phyloP scores from a whole-genome alignment of 2,797 vertebrate species.

The Eulemur albifrons region DNA sequence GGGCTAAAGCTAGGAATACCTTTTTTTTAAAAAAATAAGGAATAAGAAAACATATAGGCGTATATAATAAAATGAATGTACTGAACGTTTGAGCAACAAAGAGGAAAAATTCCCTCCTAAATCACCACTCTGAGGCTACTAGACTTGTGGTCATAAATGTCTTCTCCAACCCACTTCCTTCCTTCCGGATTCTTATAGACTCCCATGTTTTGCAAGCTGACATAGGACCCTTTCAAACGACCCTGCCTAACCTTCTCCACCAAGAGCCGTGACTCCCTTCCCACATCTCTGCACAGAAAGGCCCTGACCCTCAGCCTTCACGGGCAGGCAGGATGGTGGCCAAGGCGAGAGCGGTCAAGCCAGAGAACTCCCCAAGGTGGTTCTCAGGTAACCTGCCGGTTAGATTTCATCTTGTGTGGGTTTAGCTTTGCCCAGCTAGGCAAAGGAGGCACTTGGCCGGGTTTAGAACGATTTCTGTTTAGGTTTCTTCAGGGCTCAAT shows the following conservation, averaged over 20 bases:
- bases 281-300: background rate
- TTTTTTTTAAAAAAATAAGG: background rate
- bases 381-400: conserved; percentile 68
- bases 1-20: background rate
- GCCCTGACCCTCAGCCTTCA: background rate
- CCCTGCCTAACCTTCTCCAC: background rate
- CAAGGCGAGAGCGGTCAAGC: conserved; percentile 19
- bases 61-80: background rate
- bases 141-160: background rate
- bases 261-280: background rate
- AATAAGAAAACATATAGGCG: background rate
- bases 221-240: background rate
- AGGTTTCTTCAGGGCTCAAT: conserved; percentile 57
- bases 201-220: background rate
- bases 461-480: conserved; percentile 70
- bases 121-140: background rate
- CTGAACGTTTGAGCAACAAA: background rate
- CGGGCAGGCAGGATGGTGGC: conserved; percentile 26
- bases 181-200: background rate
- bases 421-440: conserved; percentile 54
- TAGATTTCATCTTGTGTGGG: conserved; percentile 60
- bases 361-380: conserved; percentile 11
- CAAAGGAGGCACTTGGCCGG: conserved; percentile 54
- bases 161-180: background rate
- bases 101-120: background rate